These are phyloP conservation scores for Neoaliturus tenellus DNA, from an alignment of 2,888 invertebrate species.

Conservation along the genomic window DNA sequence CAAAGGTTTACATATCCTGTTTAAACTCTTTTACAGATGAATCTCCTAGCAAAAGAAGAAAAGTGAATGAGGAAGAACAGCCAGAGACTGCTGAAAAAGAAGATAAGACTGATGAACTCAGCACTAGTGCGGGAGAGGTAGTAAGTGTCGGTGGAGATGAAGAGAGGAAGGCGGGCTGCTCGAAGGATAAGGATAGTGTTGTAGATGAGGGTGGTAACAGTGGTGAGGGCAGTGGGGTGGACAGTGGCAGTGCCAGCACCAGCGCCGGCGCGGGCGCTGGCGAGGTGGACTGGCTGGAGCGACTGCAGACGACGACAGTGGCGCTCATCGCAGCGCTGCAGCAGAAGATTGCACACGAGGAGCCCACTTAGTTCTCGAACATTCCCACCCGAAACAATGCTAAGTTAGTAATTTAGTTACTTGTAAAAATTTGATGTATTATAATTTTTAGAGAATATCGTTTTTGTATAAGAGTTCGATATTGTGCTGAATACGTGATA, in stretches of 20 bases:
- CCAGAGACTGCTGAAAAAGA: conserved; percentile 19
- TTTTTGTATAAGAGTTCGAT: conserved; percentile 3
- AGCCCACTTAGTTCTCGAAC: conserved; percentile 28
- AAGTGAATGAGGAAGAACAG: conserved; percentile 33
- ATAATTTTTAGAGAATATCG: conserved; percentile 32
- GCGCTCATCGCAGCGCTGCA: conserved; percentile 52
- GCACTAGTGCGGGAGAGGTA: not conserved
- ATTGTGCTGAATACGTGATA: conserved; percentile 14
- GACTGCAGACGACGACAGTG: conserved; percentile 48
- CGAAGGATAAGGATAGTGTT: conserved; percentile 37
- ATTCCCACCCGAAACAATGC: conserved; percentile 17
- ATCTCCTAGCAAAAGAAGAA: conserved; percentile 51
- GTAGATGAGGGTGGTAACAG: not conserved
- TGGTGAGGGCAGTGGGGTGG: not conserved
- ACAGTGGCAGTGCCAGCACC: not conserved
- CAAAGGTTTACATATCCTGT: not conserved
- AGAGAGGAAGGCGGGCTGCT: conserved; percentile 43
- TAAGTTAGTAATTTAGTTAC: conserved; percentile 1
- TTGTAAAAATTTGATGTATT: conserved; percentile 28
- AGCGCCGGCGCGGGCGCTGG: not conserved
- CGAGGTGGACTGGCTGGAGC: conserved; percentile 53
- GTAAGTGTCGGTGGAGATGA: not conserved
- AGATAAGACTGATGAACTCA: conserved; percentile 11
- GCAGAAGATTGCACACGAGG: conserved; percentile 54
- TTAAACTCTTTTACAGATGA: conserved; percentile 48